Percentiles rank a stretch among this genome's conserved stretches.
Evolutionary conservation across 2,113 vertebrate genomes (phyloP).

Genomic region (Steatornis caripensis): DNA sequence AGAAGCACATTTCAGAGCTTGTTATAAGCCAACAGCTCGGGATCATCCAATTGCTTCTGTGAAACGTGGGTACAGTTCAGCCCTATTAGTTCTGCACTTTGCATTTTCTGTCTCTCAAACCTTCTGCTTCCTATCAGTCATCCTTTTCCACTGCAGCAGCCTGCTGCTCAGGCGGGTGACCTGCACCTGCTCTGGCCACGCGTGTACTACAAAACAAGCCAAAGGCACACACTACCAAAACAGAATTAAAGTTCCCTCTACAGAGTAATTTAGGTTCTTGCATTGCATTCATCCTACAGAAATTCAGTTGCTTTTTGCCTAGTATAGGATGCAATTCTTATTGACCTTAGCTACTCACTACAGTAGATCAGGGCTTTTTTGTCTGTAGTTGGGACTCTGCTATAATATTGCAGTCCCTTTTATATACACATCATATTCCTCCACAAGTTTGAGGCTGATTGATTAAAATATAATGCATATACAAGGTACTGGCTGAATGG

Average conservation of each 20-base stretch:
- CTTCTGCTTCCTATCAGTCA: neutral
- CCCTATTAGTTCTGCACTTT: neutral
- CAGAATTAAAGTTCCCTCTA: neutral
- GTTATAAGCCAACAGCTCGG: fast-evolving
- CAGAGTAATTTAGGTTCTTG: neutral
- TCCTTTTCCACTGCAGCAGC: neutral
- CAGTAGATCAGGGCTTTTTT: neutral
- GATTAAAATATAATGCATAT: neutral
- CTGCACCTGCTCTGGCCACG: neutral
- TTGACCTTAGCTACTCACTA: neutral
- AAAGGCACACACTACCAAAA: neutral
- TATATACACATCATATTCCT: neutral
- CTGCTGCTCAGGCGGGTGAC: neutral
- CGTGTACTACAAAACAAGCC: neutral
- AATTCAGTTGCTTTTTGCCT: neutral
- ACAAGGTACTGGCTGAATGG: neutral
- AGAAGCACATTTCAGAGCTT: neutral
- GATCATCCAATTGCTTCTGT: neutral
- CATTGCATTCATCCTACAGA: neutral
- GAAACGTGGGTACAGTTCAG: neutral
- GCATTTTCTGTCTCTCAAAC: neutral
- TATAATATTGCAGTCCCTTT: neutral
- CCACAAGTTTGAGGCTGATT: neutral
- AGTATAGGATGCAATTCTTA: neutral
- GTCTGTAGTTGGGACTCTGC: neutral